These are phyloP conservation scores for Hemaris fuciformis DNA, from an alignment of 2,888 invertebrate species.

Conservation along the genomic window DNA sequence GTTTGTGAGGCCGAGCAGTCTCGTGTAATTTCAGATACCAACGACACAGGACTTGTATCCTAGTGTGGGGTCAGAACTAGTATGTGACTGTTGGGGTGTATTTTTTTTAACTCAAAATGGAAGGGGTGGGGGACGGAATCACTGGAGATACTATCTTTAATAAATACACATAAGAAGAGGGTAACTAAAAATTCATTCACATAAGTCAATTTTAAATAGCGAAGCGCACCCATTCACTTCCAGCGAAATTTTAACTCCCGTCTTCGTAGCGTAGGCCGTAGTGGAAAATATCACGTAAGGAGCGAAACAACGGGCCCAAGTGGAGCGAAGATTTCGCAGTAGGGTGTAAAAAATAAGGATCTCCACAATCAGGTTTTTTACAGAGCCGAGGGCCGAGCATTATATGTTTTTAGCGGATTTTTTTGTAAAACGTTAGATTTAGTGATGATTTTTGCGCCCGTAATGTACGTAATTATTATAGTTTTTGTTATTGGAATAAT, in stretches of 20 bases:
- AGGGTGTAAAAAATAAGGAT: background rate
- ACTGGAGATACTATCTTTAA: no score
- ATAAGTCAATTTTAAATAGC: background rate
- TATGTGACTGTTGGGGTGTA: no score
- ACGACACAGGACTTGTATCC: no score
- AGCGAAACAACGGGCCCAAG: constrained; percentile 17
- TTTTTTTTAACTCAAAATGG: no score
- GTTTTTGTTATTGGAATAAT: no score
- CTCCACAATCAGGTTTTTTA: background rate
- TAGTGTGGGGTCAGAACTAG: no score
- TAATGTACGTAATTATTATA: no score
- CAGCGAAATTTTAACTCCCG: background rate
- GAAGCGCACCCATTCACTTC: background rate
- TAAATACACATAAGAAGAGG: no score
- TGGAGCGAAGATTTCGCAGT: background rate
- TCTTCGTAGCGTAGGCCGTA: background rate
- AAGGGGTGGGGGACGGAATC: no score
- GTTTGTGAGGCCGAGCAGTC: no score
- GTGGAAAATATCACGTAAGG: constrained; percentile 24
- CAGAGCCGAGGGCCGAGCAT: background rate
- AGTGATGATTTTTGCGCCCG: no score
- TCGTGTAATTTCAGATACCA: no score
- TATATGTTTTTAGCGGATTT: background rate
- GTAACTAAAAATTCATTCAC: background rate
- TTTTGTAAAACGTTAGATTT: background rate